phyloP scores from a whole-genome alignment of 2,113 vertebrate genomes.

The Antigone vipio region DNA sequence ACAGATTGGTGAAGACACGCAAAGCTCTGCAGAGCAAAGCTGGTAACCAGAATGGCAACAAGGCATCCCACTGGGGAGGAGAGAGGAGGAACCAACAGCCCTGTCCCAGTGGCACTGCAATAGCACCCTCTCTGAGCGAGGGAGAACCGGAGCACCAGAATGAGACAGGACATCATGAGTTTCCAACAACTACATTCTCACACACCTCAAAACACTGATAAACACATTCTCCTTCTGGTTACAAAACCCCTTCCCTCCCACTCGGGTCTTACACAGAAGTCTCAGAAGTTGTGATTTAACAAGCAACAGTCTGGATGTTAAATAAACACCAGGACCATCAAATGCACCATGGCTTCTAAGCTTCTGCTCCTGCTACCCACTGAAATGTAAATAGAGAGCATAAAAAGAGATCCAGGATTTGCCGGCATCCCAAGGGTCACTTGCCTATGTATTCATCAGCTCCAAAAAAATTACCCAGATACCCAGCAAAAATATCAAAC shows the following conservation, averaged over 20 bases:
- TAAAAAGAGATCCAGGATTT: not conserved
- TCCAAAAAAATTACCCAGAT: not conserved
- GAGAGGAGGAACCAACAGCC: not conserved
- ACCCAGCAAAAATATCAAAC: not conserved
- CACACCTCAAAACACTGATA: not conserved
- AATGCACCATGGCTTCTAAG: not conserved
- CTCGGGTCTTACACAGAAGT: conserved; percentile 32
- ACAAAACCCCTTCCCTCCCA: conserved; percentile 46
- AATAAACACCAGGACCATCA: conserved; percentile 57
- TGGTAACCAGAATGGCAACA: not conserved
- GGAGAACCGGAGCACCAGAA: accelerated
- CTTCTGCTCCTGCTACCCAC: conserved; percentile 25
- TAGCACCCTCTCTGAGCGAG: not conserved
- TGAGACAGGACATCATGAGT: not conserved
- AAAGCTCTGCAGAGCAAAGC: not conserved
- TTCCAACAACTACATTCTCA: not conserved
- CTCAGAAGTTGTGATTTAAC: conserved; percentile 50
- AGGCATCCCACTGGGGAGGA: not conserved
- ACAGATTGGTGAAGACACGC: not conserved
- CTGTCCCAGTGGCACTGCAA: not conserved
- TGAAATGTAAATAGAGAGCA: conserved; percentile 18
- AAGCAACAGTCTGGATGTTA: conserved; percentile 15
- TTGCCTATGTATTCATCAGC: not conserved
- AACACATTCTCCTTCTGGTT: conserved; percentile 30
- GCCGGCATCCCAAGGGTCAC: not conserved